Evolutionary conservation across 2,797 vertebrate genomes (phyloP).

Genomic region (Morelia viridis): DNA sequence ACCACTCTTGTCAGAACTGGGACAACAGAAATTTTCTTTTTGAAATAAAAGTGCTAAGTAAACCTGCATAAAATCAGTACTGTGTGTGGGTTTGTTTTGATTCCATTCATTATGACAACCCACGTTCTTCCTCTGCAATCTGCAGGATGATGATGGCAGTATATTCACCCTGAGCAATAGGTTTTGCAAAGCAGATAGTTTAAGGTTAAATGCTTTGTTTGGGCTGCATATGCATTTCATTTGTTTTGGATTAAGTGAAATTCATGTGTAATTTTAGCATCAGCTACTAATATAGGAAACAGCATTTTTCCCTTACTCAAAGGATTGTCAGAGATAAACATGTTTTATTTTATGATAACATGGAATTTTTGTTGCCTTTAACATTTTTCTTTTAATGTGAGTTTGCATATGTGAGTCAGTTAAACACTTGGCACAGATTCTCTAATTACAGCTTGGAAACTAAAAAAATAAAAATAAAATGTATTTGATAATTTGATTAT

Average conservation of each 20-base stretch:
- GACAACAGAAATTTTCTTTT: conserved; percentile 38
- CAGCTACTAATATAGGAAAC: fast-evolving
- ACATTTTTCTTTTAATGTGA: not conserved
- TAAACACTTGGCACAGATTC: not conserved
- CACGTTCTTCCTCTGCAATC: conserved; percentile 24
- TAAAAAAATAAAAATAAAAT: not conserved
- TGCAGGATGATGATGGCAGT: conserved; percentile 31
- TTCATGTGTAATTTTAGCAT: not conserved
- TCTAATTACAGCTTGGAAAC: not conserved
- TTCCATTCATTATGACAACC: conserved; percentile 45
- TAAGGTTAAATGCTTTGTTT: not conserved
- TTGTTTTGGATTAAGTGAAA: not conserved
- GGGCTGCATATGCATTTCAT: not conserved
- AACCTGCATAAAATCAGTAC: conserved; percentile 43
- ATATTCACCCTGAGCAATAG: conserved; percentile 32
- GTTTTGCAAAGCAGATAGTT: conserved; percentile 12
- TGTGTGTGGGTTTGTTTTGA: conserved; percentile 53
- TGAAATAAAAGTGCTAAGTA: conserved; percentile 55
- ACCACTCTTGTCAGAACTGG: conserved; percentile 37
- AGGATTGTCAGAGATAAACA: not conserved
- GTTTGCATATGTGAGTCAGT: not conserved
- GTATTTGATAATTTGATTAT: not conserved
- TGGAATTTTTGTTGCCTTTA: not conserved
- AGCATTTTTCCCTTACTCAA: not conserved
- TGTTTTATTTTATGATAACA: not conserved